These are phyloP conservation scores for Serilophus lunatus DNA, from an alignment of 2,113 vertebrate genomes.

Conservation along the genomic window DNA sequence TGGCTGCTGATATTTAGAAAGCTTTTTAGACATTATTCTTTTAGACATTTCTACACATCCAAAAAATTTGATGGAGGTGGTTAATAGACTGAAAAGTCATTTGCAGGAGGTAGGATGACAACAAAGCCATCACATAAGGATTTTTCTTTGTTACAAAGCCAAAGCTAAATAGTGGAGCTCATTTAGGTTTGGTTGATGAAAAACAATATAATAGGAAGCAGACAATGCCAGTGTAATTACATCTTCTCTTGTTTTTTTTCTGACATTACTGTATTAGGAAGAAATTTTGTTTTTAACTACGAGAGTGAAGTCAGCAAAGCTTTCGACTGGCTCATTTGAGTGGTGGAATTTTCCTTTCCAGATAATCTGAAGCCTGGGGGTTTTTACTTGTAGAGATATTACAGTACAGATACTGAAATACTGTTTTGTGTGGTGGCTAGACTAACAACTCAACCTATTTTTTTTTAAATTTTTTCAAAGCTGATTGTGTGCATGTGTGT, in stretches of 20 bases:
- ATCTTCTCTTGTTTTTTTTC: neutral
- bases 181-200: neutral
- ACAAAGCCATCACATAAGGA: neutral
- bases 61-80: neutral
- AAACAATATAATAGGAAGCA: neutral
- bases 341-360: neutral
- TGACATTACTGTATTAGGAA: neutral
- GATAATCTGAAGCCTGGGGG: neutral
- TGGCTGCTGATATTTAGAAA: neutral
- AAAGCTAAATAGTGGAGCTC: neutral
- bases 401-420: neutral
- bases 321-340: neutral
- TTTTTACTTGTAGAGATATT: neutral
- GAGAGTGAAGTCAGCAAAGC: neutral
- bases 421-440: neutral
- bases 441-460: neutral
- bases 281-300: neutral
- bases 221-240: neutral
- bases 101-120: neutral
- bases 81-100: neutral
- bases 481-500: neutral
- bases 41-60: neutral
- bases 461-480: neutral
- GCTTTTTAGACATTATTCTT: neutral
- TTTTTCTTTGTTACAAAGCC: neutral